A percentile compares a stretch with the other conserved stretches of the same genome.
phyloP scores from a whole-genome alignment of 2,888 invertebrate genomes.

The Altica lythri region DNA sequence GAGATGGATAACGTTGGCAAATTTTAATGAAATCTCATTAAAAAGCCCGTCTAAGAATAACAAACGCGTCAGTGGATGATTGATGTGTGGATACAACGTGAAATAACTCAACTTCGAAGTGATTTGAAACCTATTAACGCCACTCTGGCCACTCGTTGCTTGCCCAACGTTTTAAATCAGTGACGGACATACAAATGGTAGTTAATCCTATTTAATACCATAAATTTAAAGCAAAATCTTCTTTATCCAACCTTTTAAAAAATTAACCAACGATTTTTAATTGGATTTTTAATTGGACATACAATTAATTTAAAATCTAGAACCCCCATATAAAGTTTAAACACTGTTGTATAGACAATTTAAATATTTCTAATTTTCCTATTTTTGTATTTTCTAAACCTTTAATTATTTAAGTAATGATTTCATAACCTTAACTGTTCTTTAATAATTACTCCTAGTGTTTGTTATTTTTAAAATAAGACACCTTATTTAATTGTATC shows the following conservation, averaged over 20 bases:
- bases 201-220: not conserved
- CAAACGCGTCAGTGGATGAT: constrained; percentile 36
- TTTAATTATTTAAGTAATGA: too few species aligned
- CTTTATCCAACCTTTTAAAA: not conserved
- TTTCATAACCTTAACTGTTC: too few species aligned
- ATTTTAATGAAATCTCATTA: constrained; percentile 47
- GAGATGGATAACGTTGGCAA: constrained; percentile 44
- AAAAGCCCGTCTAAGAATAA: constrained; percentile 42
- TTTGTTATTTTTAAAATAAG: too few species aligned
- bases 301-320: too few species aligned
- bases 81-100: constrained; percentile 35
- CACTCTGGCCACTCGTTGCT: constrained; percentile 9
- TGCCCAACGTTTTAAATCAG: not conserved
- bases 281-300: too few species aligned
- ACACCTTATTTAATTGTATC: too few species aligned
- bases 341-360: too few species aligned
- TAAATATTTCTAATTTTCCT: too few species aligned
- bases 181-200: not conserved
- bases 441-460: too few species aligned
- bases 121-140: constrained; percentile 33
- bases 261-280: too few species aligned
- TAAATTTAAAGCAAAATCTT: not conserved
- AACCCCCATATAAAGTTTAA: too few species aligned
- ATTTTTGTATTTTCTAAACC: too few species aligned
- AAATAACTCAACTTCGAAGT: constrained; percentile 32